Percentiles rank a stretch among this genome's conserved stretches.
phyloP scores from a whole-genome alignment of 2,888 invertebrate species.

The Noctuana brunneofusca region DNA sequence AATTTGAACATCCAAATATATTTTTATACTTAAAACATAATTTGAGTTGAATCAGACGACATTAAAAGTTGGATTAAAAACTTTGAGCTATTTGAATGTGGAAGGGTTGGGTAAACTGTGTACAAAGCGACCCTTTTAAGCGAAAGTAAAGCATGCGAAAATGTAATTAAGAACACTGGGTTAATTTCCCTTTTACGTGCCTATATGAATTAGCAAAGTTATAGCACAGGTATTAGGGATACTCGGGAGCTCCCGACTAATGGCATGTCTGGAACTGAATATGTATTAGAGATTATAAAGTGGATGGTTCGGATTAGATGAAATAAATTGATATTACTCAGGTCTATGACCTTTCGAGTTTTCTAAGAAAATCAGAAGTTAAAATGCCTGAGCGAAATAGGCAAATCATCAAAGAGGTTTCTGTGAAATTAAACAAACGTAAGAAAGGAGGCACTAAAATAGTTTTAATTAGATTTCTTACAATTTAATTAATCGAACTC shows the following conservation, averaged over 20 bases:
- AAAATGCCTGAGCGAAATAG: no score
- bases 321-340: conserved; percentile 11
- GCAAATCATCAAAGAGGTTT: not conserved
- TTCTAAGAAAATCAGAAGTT: no score
- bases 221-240: conserved; percentile 56
- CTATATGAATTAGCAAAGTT: conserved; percentile 72
- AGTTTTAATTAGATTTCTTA: not conserved
- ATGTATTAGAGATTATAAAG: conserved; percentile 33
- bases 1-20: not conserved
- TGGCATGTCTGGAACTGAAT: conserved; percentile 47
- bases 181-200: conserved; percentile 78
- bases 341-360: not conserved
- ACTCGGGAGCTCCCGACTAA: conserved; percentile 47
- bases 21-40: not conserved
- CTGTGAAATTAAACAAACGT: not conserved
- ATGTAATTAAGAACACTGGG: conserved; percentile 79
- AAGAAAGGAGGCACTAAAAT: not conserved
- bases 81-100: conserved; percentile 57
- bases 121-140: conserved; percentile 73
- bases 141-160: conserved; percentile 79
- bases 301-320: conserved; percentile 21
- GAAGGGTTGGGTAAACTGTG: conserved; percentile 54
- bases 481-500: not conserved
- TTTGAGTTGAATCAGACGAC: conserved; percentile 6
- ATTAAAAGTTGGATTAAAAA: conserved; percentile 37